Evolutionary conservation across 2,888 invertebrate species (phyloP), one percentile per base, ranked within the genome.

Genomic region (Lordiphosa andalusiaca): DNA sequence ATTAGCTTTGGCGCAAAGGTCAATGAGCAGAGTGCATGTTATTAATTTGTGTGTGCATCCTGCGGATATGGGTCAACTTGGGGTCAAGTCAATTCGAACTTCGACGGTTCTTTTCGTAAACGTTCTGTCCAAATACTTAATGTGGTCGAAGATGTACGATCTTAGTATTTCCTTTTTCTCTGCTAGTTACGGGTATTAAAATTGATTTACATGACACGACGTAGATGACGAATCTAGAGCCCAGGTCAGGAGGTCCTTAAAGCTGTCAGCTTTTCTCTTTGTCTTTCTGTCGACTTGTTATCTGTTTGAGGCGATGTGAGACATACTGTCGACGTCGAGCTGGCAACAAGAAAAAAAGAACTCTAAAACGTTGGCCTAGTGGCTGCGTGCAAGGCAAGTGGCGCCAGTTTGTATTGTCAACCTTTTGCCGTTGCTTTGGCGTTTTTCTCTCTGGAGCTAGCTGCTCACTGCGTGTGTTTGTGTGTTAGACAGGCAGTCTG

Each of bases 321-420:
- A 48, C 81, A 77, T 83, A 80, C 70, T 76, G 77, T 80, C 58
- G 67, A 55, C 55, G 80, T 78, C 53, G 64, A 47, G 50, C 61
- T 54, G 74, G 57, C 69, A 61, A 58, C 62, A 67, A n/a, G 13
- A 21, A 47, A 36, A 19, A 25, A 49, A 41, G n/a, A n/a, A 25
- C 38, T 39, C 33, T 51, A 51, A 80, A 80, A 59, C 59, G 81
- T 77, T 82, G 82, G 81, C 84, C 84, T 76, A 80, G 73, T 66
- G 62, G 71, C 81, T 80, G 84, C 84, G 80, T 83, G 83, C 55
- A 62, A 73, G 69, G 65, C 72, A 77, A 84, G 82, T 77, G 78
- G 69, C 71, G 67, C 69, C 84, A 67, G 80, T 84, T 80, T 84
- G 80, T 82, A 71, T 81, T 85, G 85, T 85, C 84, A 83, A 83